Evolutionary conservation across 2,113 vertebrate genomes (phyloP), one percentile per base, ranked within the genome.

Genomic region (Copsychus sechellarum): DNA sequence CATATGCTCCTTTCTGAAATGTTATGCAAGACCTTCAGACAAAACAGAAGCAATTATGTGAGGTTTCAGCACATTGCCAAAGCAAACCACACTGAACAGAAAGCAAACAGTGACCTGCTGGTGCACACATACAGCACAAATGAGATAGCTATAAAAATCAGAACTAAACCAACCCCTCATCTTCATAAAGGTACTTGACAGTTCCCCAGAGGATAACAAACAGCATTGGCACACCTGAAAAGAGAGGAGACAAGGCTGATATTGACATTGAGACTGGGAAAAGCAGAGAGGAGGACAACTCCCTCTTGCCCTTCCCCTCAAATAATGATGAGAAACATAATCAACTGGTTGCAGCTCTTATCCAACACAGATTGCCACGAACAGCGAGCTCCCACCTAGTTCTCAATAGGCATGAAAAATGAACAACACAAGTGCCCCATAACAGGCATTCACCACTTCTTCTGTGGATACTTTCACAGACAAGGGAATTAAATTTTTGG

Each of bases 101-200:
- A 91, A 96, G 95, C 94, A 93, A 95, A 95, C 91, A 85, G 54
- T 4, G 79, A 72, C 83, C 86, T 93, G 86, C 83, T 21, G 26
- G 78, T 61, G 86, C 91, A 48, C 31, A 58, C 54, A 56, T n/a
- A 72, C 38, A 86, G 90, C 71, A 84, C 86, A 87, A 87, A 91
- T 8, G 57, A 91, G 80, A 81, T 6, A 94, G 71, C 84, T 67
- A 93, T 51, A 94, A 95, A 94, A 96, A 96, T 88, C 28, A 66
- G 76, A 94, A 90, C 86, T 81, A 90, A 86, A 96, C 98, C 95
- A 97, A 99, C 98, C 98, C 98, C 87, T 98, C 98, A 57, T 99
- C 98, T 97, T 99, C 98, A 94, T 98, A 98, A 81, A 98, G 98
- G 94, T 99, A 98, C 96, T 98, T 99, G 93, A 99, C 97, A 86